phyloP scores from a whole-genome alignment of 2,888 invertebrate genomes.

The Dyspetes luteomarginatus region DNA sequence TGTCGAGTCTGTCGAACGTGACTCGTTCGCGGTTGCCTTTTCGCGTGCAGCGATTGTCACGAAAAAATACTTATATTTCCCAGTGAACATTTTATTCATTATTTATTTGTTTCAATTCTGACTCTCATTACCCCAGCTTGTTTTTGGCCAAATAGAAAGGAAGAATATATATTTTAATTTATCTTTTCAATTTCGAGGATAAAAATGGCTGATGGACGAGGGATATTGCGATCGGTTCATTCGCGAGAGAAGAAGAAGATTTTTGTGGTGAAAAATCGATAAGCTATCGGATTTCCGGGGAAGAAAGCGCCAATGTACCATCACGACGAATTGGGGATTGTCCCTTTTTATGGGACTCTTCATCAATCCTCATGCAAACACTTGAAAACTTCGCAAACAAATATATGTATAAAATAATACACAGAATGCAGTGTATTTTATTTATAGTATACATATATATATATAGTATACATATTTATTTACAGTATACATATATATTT shows the following conservation, averaged over 20 bases:
- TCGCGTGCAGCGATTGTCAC: neutral
- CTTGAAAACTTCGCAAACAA: conserved; percentile 54
- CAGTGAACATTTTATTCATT: too few species aligned
- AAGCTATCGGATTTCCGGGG: neutral
- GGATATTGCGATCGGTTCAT: too few species aligned
- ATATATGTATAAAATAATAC: conserved; percentile 32
- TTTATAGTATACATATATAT: neutral
- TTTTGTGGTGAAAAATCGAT: neutral
- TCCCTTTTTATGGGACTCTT: conserved; percentile 52
- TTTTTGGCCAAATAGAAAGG: too few species aligned
- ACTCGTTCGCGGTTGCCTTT: conserved; percentile 1
- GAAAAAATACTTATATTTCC: neutral
- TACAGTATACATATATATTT: neutral
- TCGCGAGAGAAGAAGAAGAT: neutral
- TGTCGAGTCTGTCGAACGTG: neutral
- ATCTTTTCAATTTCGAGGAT: too few species aligned
- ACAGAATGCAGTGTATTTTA: too few species aligned
- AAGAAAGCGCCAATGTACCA: neutral
- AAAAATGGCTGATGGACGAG: too few species aligned
- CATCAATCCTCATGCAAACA: conserved; percentile 59
- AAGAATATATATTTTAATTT: too few species aligned
- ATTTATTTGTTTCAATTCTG: too few species aligned
- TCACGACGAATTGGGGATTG: conserved; percentile 36
- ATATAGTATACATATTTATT: neutral
- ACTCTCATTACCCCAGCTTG: too few species aligned